Percentiles rank a stretch among this genome's conserved stretches.
Conservation (phyloP, 2,888 invertebrate species). For the Euphydryas editha region DNA sequence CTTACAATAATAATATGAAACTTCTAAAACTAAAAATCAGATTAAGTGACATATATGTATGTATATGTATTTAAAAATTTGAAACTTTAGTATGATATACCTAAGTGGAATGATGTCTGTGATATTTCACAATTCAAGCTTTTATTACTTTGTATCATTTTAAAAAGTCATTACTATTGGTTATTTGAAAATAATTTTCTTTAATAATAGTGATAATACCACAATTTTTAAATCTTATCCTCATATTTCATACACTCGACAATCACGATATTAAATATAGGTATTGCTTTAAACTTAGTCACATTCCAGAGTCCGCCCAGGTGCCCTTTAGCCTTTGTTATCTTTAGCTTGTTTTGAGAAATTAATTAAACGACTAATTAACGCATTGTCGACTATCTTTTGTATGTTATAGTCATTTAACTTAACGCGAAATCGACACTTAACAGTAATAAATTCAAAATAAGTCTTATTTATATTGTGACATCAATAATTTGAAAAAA, state of each 20-base stretch:
- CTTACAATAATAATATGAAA: too few relatives aligned
- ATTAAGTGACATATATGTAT: too few relatives aligned
- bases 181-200: too few relatives aligned
- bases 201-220: too few relatives aligned
- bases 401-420: slow-evolving; percentile 14
- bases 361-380: slow-evolving; percentile 45
- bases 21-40: too few relatives aligned
- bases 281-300: slow-evolving; percentile 23
- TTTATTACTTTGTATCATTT: too few relatives aligned
- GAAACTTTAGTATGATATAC: too few relatives aligned
- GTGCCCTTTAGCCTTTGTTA: slow-evolving; percentile 40
- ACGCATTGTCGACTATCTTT: slow-evolving; percentile 30
- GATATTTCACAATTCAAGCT: too few relatives aligned
- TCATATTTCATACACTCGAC: slow-evolving; percentile 23
- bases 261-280: slow-evolving; percentile 33
- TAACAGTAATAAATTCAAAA: neutral
- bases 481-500: neutral
- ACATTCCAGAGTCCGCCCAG: slow-evolving; percentile 41
- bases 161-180: too few relatives aligned
- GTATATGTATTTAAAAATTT: too few relatives aligned
- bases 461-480: neutral
- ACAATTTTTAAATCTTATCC: slow-evolving; percentile 1
- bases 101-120: too few relatives aligned
- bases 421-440: neutral
- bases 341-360: slow-evolving; percentile 42